Evolutionary conservation across 2,888 invertebrate species (phyloP).

Genomic region (Mechanitis mazaeus): DNA sequence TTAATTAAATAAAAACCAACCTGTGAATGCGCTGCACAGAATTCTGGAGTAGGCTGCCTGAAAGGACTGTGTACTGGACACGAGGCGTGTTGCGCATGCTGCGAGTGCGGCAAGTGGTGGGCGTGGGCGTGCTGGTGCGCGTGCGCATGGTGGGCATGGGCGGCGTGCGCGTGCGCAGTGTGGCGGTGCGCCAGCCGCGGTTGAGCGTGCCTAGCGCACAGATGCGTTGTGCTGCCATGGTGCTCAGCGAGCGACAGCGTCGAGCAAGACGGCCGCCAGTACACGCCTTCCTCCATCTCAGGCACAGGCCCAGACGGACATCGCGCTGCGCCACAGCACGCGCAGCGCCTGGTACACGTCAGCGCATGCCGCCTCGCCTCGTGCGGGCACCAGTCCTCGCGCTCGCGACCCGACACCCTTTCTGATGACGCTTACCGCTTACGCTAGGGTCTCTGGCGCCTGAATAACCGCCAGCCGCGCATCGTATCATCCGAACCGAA

Average conservation of each 20-base stretch:
- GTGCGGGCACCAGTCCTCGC: slow-evolving; percentile 74
- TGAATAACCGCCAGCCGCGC: slow-evolving; percentile 57
- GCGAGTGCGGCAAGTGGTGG: slow-evolving; percentile 65
- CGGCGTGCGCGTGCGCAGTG: slow-evolving; percentile 49
- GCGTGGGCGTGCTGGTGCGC: slow-evolving; percentile 65
- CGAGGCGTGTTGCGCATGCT: slow-evolving; percentile 66
- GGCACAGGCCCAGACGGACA: slow-evolving; percentile 53
- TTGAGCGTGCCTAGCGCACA: slow-evolving; percentile 68
- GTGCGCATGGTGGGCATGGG: slow-evolving; percentile 53
- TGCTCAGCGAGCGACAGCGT: slow-evolving; percentile 71
- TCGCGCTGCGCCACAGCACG: slow-evolving; percentile 75
- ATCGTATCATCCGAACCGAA: slow-evolving; percentile 60
- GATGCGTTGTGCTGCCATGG: slow-evolving; percentile 67
- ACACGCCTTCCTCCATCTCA: slow-evolving; percentile 74
- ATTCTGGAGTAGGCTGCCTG: slow-evolving; percentile 76
- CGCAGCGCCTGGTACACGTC: slow-evolving; percentile 74
- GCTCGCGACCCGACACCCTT: slow-evolving; percentile 76
- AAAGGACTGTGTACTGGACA: slow-evolving; percentile 87
- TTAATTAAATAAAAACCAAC: slow-evolving; percentile 37
- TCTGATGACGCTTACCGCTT: slow-evolving; percentile 49
- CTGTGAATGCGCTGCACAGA: slow-evolving; percentile 71
- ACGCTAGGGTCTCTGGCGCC: slow-evolving; percentile 63
- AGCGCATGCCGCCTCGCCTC: slow-evolving; percentile 74
- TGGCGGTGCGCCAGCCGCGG: slow-evolving; percentile 62
- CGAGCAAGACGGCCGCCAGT: slow-evolving; percentile 73